Percentiles rank a stretch among this genome's conserved stretches.
These are phyloP conservation scores for Alosa sapidissima DNA, from an alignment of 2,797 vertebrate species.

Conservation along the genomic window DNA sequence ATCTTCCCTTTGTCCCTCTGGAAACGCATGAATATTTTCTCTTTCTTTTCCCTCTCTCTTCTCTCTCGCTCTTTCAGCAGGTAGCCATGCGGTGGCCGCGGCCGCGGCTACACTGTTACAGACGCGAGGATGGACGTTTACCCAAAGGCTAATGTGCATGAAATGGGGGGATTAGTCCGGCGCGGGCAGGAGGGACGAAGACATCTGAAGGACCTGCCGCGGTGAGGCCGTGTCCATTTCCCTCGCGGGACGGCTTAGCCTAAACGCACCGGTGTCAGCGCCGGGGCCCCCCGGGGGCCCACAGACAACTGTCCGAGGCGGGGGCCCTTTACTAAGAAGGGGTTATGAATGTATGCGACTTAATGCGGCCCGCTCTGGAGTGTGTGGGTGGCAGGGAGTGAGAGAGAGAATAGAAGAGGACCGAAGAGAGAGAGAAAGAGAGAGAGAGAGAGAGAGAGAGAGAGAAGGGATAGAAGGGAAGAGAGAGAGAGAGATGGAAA, in stretches of 20 bases:
- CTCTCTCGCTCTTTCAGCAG: neutral
- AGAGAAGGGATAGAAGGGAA: neutral
- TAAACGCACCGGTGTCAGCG: conserved; percentile 49
- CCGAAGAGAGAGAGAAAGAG: conserved; percentile 44
- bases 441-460: neutral
- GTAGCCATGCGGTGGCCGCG: neutral
- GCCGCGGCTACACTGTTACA: conserved; percentile 31
- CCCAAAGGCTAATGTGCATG: conserved; percentile 57
- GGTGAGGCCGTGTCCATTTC: conserved; percentile 47
- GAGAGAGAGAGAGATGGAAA: neutral
- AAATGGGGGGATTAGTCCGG: conserved; percentile 51
- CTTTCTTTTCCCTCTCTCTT: neutral
- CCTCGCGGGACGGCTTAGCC: conserved; percentile 54
- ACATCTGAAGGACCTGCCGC: conserved; percentile 49
- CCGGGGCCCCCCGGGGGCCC: conserved; percentile 52
- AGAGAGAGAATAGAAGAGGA: conserved; percentile 45
- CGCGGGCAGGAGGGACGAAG: conserved; percentile 44
- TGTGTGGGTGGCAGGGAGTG: conserved; percentile 70
- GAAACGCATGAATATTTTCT: conserved; percentile 8
- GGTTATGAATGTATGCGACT: conserved; percentile 82
- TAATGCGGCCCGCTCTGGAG: conserved; percentile 73
- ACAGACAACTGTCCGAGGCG: conserved; percentile 47
- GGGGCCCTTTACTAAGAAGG: conserved; percentile 72
- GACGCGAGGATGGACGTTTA: conserved; percentile 49
- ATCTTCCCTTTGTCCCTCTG: neutral